These are phyloP conservation scores for Tetheella fluctuosa DNA, from an alignment of 2,888 invertebrate genomes.

Conservation along the genomic window DNA sequence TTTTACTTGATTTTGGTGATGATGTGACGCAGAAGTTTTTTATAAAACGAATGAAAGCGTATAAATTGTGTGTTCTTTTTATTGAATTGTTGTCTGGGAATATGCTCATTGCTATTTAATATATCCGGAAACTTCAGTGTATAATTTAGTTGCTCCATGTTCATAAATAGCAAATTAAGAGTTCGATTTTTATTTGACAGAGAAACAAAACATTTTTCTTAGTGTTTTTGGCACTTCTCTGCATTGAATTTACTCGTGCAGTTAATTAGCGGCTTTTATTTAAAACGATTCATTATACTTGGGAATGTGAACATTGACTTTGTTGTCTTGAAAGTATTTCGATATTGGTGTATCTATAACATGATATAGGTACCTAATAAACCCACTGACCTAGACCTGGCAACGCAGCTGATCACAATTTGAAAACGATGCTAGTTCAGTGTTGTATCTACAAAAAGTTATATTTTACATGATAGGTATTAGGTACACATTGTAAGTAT, in stretches of 20 bases:
- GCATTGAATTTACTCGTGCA: slow-evolving; percentile 28
- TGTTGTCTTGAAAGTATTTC: slow-evolving; percentile 15
- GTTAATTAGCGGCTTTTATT: slow-evolving; percentile 33
- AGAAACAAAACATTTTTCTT: slow-evolving; percentile 12
- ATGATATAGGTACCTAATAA: slow-evolving; percentile 17
- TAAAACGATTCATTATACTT: slow-evolving; percentile 32
- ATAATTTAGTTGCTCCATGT: not conserved
- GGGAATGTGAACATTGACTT: slow-evolving; percentile 30
- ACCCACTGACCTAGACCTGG: not conserved
- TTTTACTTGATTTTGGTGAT: too few species aligned
- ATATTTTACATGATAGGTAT: not conserved
- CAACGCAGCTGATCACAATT: not conserved
- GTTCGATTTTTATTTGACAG: slow-evolving; percentile 1
- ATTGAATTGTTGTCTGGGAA: not conserved
- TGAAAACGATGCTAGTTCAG: not conserved
- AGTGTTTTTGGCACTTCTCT: slow-evolving; percentile 38
- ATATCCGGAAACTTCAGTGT: too few species aligned
- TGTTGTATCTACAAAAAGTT: not conserved
- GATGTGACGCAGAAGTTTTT: too few species aligned
- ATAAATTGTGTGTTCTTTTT: too few species aligned
- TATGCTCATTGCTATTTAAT: not conserved
- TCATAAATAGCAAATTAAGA: not conserved
- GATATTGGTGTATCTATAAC: slow-evolving; percentile 14
- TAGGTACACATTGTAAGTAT: not conserved
- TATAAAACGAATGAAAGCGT: not conserved